Conservation (phyloP, 2,888 invertebrate species). For the Parochlus steinenii region DNA sequence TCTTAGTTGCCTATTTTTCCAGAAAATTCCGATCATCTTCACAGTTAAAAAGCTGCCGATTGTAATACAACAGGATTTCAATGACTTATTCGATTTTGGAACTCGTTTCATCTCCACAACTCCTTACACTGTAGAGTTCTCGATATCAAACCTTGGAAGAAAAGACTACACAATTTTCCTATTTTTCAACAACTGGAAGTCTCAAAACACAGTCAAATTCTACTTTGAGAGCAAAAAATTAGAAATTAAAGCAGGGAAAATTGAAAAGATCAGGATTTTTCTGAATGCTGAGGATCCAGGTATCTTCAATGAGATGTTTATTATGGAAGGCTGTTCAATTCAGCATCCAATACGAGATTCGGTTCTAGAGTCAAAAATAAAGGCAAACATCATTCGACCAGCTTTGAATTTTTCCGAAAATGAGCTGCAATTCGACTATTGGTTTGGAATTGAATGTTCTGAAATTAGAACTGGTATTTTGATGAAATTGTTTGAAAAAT, state of each 20-base stretch:
- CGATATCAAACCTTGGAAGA: slow-evolving; percentile 5
- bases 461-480: too few relatives aligned
- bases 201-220: background rate
- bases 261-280: slow-evolving; percentile 3
- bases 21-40: slow-evolving; percentile 10
- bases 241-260: slow-evolving; percentile 2
- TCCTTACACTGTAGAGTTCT: slow-evolving; percentile 7
- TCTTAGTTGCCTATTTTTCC: background rate
- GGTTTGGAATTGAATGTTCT: background rate
- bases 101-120: slow-evolving; percentile 6
- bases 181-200: slow-evolving; percentile 6
- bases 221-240: slow-evolving; percentile 7
- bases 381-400: slow-evolving; percentile 5
- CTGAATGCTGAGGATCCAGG: slow-evolving; percentile 3
- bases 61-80: slow-evolving; percentile 3
- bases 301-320: slow-evolving; percentile 1
- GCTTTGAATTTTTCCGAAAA: slow-evolving; percentile 3
- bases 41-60: slow-evolving; percentile 9
- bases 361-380: slow-evolving; percentile 3
- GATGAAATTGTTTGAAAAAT: background rate
- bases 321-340: slow-evolving; percentile 9
- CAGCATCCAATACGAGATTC: slow-evolving; percentile 7
- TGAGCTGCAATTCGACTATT: slow-evolving; percentile 8
- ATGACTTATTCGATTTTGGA: slow-evolving; percentile 5
- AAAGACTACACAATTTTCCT: slow-evolving; percentile 6